A percentile compares a stretch with the other conserved stretches of the same genome.
phyloP scores from a whole-genome alignment of 2,888 invertebrate genomes.

The Lepidocyrtoides sp. region DNA sequence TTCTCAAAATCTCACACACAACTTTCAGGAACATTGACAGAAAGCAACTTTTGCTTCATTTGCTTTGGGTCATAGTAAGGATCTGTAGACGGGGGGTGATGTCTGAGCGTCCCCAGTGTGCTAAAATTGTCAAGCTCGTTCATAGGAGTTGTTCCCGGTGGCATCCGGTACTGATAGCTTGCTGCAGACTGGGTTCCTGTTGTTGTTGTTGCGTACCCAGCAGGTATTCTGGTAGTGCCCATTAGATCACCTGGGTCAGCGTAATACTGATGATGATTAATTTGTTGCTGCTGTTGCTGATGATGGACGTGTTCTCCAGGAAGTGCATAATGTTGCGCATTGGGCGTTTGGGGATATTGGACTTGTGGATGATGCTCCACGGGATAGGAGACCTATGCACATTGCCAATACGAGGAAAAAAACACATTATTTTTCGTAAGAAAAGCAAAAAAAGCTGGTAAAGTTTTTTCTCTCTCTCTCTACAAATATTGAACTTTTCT shows the following conservation, averaged over 20 bases:
- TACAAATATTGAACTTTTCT: conserved; percentile 51
- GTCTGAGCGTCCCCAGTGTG: conserved; percentile 81
- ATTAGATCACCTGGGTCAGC: conserved; percentile 74
- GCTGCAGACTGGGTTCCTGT: conserved; percentile 59
- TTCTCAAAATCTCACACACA: conserved; percentile 82
- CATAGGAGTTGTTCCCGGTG: conserved; percentile 69
- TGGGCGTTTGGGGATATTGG: conserved; percentile 68
- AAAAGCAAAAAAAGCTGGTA: background rate
- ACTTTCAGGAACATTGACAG: conserved; percentile 85
- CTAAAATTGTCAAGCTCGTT: conserved; percentile 84
- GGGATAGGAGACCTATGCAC: conserved; percentile 78
- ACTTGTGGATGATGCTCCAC: conserved; percentile 81
- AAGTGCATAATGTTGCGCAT: conserved; percentile 59
- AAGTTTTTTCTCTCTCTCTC: background rate
- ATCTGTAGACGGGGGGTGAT: conserved; percentile 76
- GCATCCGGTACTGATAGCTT: conserved; percentile 75
- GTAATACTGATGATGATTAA: conserved; percentile 81
- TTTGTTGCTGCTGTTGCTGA: conserved; percentile 63
- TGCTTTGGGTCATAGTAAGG: conserved; percentile 85
- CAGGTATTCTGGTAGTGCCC: conserved; percentile 57
- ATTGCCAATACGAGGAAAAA: background rate
- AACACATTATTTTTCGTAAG: background rate
- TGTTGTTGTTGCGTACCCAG: conserved; percentile 62
- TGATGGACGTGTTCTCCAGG: conserved; percentile 68
- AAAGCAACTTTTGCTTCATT: conserved; percentile 85